Conservation (phyloP, 2,113 vertebrate species). For the Hemiprocne comata region DNA sequence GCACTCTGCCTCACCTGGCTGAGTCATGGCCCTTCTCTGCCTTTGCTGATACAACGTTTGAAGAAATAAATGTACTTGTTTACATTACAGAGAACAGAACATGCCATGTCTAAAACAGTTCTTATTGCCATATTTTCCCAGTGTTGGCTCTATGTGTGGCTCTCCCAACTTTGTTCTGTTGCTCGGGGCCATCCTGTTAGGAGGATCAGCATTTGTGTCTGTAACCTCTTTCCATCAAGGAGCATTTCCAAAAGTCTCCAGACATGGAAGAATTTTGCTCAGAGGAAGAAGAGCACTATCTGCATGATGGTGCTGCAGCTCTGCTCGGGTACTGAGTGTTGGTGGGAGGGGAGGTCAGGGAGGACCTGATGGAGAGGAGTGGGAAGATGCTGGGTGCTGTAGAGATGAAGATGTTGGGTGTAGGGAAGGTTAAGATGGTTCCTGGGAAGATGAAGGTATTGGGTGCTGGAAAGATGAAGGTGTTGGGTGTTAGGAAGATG, state of each 20-base stretch:
- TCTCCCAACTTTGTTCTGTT: neutral
- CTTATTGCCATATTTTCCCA: neutral
- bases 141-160: neutral
- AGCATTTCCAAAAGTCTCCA: neutral
- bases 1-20: neutral
- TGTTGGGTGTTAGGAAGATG: too few species aligned
- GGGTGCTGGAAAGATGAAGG: too few species aligned
- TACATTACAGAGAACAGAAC: neutral
- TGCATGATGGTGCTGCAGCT: rapidly evolving
- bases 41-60: neutral
- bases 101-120: rapidly evolving
- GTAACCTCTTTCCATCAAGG: rapidly evolving
- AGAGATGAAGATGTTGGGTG: too few species aligned
- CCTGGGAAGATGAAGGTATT: too few species aligned
- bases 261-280: neutral
- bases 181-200: neutral
- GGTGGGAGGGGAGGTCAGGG: neutral
- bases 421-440: too few species aligned
- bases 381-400: too few species aligned
- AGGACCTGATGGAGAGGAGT: neutral
- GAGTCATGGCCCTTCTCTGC: neutral
- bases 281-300: neutral
- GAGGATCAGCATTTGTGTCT: neutral
- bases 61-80: neutral
- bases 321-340: neutral